Evolutionary conservation across 92 coral and sea anemone genomes (phyloP), one percentile per base, ranked within the genome.

Genomic region (Heliopora coerulea): DNA sequence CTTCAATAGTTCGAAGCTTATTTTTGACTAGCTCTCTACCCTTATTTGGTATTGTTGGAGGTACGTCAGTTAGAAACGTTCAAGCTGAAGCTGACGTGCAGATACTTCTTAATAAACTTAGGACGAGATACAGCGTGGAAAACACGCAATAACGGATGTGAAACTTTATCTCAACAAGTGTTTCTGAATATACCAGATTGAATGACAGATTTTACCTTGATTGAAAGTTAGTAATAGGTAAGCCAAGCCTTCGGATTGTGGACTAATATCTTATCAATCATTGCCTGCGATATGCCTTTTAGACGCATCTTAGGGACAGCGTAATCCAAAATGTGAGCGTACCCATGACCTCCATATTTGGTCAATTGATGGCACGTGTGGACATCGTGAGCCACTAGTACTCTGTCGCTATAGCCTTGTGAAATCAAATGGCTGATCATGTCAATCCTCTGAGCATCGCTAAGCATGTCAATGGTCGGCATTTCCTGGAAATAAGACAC

Each of bases 271-370:
- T 91, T 86, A 75, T 88, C 91, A 78, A 91, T 48, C 11, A 79
- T 56, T 40, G 85, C 91, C 82, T 83, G 95, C 21, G 87, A 59
- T 40, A 91, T 86, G 57, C 95, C 97, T 70, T 87, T 83, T 65
- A 72, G 49, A 41, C 89, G 82, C 95, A 91, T 88, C 68, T 88
- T 91, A 21, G 97, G 97, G 34, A 91, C 59, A 39, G 86, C 85
- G 58, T 50, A 50, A 50, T 17, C 26, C 26, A 50, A 17, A n/a
- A 50, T 50, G 17, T 91, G 97, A 0, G 88, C 79, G 24, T 89
- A 91, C 4, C 97, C 97, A 79, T 89, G 97, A 41, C 97, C 96
- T 59, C 97, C 97, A 72, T 86, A 91, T 66, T 91, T 91, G 42
- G 86, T 86, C 11, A 91, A 88, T 49, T 89, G 90, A 72, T 91